A percentile compares a stretch with the other conserved stretches of the same genome.
Conservation (phyloP, 2,888 invertebrate genomes). For the Drosophila colorata region DNA sequence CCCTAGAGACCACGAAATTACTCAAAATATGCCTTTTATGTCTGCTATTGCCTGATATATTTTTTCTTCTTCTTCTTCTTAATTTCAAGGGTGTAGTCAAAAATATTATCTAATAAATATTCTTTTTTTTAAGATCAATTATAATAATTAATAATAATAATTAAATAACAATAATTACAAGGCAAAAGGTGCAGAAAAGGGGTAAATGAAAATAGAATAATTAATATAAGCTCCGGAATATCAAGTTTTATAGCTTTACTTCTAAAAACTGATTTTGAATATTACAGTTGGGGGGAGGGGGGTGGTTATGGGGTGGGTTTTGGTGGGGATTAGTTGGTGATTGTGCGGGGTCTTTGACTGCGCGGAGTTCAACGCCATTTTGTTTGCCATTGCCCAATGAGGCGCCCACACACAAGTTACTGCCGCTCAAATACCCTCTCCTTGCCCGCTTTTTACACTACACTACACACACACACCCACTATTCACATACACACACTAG, state of each 20-base stretch:
- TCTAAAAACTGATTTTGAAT: background rate
- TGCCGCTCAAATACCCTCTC: conserved; percentile 27
- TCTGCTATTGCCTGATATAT: no score
- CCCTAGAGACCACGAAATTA: no score
- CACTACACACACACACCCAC: conserved; percentile 10
- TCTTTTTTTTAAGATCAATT: no score
- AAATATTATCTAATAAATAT: no score
- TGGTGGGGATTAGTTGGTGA: conserved; percentile 20
- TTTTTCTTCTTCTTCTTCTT: no score
- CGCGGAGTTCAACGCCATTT: conserved; percentile 68
- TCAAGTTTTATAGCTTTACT: no score
- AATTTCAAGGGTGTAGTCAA: no score
- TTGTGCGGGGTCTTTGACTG: conserved; percentile 52
- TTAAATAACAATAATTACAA: no score
- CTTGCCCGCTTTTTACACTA: background rate
- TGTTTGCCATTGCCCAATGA: conserved; percentile 61
- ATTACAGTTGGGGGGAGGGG: background rate
- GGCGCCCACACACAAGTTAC: conserved; percentile 42
- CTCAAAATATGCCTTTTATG: no score
- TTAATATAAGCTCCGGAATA: background rate
- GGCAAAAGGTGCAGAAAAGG: background rate
- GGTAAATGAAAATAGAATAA: background rate
- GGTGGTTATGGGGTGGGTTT: conserved; percentile 17
- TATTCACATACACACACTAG: conserved; percentile 2
- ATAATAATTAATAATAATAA: no score